Conservation (phyloP, 2,797 vertebrate species). For the Mormyrus hasselquistii region DNA sequence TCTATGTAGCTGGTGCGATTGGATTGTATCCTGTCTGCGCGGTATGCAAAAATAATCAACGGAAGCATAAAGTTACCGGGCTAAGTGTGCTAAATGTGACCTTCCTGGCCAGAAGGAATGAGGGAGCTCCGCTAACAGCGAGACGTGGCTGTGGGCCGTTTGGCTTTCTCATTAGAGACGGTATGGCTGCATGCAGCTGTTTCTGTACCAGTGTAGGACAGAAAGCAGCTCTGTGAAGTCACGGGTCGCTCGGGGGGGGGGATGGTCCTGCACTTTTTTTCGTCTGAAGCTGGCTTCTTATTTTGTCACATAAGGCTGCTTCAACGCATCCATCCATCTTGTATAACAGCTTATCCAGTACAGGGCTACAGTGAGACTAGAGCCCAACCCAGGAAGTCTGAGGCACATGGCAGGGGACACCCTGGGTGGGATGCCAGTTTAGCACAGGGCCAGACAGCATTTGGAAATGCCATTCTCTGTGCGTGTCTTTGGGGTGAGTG, state of each 20-base stretch:
- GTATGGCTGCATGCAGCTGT: neutral
- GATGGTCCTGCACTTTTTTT: neutral
- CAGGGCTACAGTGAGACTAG: neutral
- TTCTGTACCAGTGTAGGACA: neutral
- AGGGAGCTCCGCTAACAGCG: neutral
- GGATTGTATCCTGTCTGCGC: neutral
- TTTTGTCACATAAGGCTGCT: neutral
- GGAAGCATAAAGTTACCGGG: conserved; percentile 15
- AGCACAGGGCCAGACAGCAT: neutral
- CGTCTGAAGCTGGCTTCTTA: neutral
- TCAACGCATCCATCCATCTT: neutral
- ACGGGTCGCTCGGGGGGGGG: neutral
- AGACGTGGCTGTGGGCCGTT: neutral
- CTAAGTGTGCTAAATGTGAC: conserved; percentile 1
- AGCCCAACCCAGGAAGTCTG: neutral
- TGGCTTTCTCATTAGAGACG: neutral
- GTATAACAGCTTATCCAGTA: neutral
- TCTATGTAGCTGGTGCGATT: neutral
- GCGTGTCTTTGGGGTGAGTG: neutral
- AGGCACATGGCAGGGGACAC: neutral
- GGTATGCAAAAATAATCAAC: conserved; percentile 15
- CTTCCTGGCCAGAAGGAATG: neutral
- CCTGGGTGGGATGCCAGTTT: neutral
- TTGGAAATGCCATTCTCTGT: neutral
- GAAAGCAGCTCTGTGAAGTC: neutral